Conservation (phyloP, 2,113 vertebrate genomes). For the Poecilia latipinna region DNA sequence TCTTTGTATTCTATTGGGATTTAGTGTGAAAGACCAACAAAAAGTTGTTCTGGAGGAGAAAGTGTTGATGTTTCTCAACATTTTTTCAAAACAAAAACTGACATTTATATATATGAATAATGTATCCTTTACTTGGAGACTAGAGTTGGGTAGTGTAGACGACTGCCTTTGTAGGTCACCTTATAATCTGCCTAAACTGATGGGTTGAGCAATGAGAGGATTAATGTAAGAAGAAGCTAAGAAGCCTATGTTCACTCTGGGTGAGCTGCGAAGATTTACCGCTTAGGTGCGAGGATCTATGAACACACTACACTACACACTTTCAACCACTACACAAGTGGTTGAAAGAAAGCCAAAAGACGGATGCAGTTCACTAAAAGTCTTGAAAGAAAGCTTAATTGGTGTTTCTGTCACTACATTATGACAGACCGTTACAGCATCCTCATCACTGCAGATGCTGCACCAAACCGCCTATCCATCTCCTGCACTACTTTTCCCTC, state of each 20-base stretch:
- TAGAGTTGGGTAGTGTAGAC: neutral
- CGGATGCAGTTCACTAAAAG: no score
- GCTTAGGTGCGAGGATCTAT: neutral
- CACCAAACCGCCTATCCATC: no score
- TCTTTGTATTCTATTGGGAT: neutral
- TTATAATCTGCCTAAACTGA: neutral
- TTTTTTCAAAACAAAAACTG: neutral
- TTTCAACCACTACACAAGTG: neutral
- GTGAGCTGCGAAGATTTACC: neutral
- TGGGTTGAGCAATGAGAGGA: neutral
- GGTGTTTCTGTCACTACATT: no score
- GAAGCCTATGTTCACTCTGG: neutral
- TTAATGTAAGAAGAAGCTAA: neutral
- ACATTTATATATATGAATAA: neutral
- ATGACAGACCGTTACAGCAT: no score
- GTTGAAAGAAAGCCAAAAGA: neutral
- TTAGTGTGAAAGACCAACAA: neutral
- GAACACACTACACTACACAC: no score
- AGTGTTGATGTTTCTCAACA: neutral
- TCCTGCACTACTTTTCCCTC: no score
- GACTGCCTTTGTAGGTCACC: neutral
- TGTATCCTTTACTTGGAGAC: neutral
- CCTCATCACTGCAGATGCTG: no score
- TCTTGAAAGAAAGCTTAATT: no score
- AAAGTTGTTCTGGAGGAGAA: neutral